phyloP scores from a whole-genome alignment of 2,113 vertebrate species.

The Pavo muticus region DNA sequence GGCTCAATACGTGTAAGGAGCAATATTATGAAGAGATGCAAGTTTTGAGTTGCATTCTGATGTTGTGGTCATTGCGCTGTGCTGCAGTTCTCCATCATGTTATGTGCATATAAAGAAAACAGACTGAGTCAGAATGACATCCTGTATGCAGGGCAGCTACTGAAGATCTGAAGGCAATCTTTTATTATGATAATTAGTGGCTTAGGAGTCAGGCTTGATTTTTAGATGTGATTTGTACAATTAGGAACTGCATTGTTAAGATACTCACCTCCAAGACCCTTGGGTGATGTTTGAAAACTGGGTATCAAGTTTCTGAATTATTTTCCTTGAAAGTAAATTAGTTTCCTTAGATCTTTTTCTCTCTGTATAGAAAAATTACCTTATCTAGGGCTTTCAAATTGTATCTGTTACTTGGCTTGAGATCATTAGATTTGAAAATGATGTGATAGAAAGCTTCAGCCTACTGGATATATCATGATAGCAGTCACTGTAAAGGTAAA shows the following conservation, averaged over 20 bases:
- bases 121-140: neutral
- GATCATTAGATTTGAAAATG: neutral
- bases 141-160: neutral
- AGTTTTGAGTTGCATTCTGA: neutral
- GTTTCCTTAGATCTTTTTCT: neutral
- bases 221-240: neutral
- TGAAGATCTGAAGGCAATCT: neutral
- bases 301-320: neutral
- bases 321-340: neutral
- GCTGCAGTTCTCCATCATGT: neutral
- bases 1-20: neutral
- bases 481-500: neutral
- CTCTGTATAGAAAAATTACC: neutral
- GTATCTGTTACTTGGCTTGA: neutral
- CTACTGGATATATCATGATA: neutral
- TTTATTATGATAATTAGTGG: neutral
- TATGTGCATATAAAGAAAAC: neutral
- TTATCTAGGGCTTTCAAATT: neutral
- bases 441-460: neutral
- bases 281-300: neutral
- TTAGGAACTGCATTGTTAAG: neutral
- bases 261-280: neutral
- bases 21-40: neutral
- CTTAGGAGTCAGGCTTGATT: neutral
- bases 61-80: neutral